Percentiles rank a stretch among this genome's conserved stretches.
Conservation (phyloP, 1,140 invertebrate genomes). For the Neuroterus valhalla region DNA sequence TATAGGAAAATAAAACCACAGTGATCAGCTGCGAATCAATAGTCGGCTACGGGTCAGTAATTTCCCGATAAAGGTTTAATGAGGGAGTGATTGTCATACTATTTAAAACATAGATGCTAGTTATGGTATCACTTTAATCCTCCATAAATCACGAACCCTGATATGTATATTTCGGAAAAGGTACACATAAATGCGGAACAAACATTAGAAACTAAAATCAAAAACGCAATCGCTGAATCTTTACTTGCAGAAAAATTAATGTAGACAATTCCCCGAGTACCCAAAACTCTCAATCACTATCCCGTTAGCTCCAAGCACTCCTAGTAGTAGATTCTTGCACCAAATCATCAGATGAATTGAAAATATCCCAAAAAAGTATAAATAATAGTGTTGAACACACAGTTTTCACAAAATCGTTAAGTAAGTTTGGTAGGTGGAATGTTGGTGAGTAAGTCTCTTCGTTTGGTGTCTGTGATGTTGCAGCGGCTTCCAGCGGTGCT, state of each 20-base stretch:
- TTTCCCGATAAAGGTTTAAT: too few relatives aligned
- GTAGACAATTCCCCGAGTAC: too few relatives aligned
- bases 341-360: constrained; percentile 35
- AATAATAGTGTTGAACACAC: constrained; percentile 39
- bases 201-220: neutral
- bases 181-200: neutral
- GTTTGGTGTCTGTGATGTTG: constrained; percentile 80
- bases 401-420: constrained; percentile 58
- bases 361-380: constrained; percentile 37
- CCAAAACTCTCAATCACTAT: too few relatives aligned
- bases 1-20: too few relatives aligned
- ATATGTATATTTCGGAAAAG: too few relatives aligned
- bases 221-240: neutral
- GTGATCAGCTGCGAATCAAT: too few relatives aligned
- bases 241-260: too few relatives aligned
- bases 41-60: too few relatives aligned
- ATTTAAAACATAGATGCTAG: too few relatives aligned
- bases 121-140: too few relatives aligned
- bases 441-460: constrained; percentile 75
- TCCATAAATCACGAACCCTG: too few relatives aligned
- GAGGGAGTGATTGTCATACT: too few relatives aligned
- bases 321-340: constrained; percentile 21
- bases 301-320: constrained; percentile 1
- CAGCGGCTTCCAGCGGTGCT: constrained; percentile 93
- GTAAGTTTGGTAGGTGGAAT: constrained; percentile 72